phyloP scores from a whole-genome alignment of 1,140 invertebrate genomes.

The Drosophila mauritiana region DNA sequence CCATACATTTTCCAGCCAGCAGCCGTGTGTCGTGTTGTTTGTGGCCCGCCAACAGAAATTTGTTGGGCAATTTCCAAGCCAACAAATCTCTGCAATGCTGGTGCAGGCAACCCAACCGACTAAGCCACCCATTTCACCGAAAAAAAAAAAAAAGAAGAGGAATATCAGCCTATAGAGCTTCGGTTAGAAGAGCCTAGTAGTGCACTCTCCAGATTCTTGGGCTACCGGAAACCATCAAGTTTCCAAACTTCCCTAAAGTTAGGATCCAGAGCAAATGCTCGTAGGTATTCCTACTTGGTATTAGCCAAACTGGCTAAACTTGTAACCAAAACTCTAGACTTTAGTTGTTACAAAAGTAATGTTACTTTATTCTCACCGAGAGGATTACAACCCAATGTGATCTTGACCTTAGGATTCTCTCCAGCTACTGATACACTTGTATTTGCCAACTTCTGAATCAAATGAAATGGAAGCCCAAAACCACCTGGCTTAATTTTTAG shows the following conservation, averaged over 20 bases:
- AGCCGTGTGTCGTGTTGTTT: conserved; percentile 63
- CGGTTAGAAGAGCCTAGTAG: not conserved
- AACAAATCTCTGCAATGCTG: conserved; percentile 78
- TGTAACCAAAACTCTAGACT: not conserved
- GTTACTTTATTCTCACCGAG: not conserved
- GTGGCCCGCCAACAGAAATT: conserved; percentile 80
- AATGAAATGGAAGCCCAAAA: not conserved
- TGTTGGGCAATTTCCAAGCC: conserved; percentile 82
- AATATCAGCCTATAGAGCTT: conserved; percentile 4
- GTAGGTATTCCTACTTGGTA: not conserved
- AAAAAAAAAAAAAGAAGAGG: not conserved
- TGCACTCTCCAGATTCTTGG: not conserved
- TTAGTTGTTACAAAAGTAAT: not conserved
- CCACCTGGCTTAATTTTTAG: conserved; percentile 13
- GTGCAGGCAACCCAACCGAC: conserved; percentile 29
- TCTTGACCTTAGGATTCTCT: too few species aligned
- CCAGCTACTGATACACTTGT: too few species aligned
- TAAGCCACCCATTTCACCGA: not conserved
- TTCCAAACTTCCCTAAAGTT: not conserved
- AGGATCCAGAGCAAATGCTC: not conserved
- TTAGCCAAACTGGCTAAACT: not conserved
- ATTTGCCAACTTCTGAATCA: too few species aligned
- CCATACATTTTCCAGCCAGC: conserved; percentile 1
- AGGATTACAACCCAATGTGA: too few species aligned
- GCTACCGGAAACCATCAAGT: not conserved